Evolutionary conservation across 1,140 invertebrate genomes (phyloP).

Genomic region (Conus betulinus): DNA sequence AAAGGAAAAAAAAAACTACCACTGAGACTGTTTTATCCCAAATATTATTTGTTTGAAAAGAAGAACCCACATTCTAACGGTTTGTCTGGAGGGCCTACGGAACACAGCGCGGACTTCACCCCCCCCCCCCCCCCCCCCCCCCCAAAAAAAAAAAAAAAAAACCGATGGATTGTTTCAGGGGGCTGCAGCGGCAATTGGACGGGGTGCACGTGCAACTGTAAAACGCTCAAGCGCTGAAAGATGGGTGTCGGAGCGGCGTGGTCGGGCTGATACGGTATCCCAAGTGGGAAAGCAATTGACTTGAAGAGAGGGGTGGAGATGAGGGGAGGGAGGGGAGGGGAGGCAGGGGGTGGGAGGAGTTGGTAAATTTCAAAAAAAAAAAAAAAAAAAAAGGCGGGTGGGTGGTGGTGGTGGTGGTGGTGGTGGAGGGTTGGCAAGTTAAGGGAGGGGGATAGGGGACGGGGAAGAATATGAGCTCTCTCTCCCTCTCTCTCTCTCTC

Average conservation of each 20-base stretch:
- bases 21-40: constrained; percentile 12
- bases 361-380: no score
- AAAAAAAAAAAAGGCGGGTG: no score
- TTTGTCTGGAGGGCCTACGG: not conserved
- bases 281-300: not conserved
- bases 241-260: not conserved
- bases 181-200: not conserved
- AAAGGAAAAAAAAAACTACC: no score
- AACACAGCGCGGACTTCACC: not conserved
- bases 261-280: not conserved
- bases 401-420: no score
- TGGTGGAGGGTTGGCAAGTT: no score
- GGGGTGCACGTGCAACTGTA: not conserved
- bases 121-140: no score
- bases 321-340: not conserved
- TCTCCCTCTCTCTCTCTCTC: no score
- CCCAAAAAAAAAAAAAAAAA: not conserved
- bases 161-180: not conserved
- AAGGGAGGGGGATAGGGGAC: no score
- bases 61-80: not conserved
- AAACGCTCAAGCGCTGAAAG: not conserved
- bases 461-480: not conserved
- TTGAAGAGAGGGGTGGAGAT: not conserved
- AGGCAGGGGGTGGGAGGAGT: not conserved
- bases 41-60: constrained; percentile 31